Percentiles rank a stretch among this genome's conserved stretches.
phyloP scores from a whole-genome alignment of 2,888 invertebrate species.

The Athripsodes cinereus region DNA sequence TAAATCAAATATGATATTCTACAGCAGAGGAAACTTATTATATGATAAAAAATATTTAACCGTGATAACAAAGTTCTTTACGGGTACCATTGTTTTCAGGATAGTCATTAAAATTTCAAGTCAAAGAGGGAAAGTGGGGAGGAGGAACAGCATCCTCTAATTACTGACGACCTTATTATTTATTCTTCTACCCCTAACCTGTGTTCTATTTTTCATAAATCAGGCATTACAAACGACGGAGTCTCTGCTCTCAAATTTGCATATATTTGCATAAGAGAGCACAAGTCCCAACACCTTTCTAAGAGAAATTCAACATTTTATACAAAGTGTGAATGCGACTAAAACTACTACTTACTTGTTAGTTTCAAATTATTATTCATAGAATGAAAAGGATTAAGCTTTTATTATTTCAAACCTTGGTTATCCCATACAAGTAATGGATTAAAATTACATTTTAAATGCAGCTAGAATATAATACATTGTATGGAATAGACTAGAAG shows the following conservation, averaged over 20 bases:
- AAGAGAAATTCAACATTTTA: background rate
- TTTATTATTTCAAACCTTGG: too few relatives aligned
- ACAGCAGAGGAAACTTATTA: background rate
- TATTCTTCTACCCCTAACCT: conserved; percentile 8
- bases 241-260: conserved; percentile 14
- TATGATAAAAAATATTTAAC: background rate
- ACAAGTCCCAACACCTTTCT: background rate
- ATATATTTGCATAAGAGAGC: conserved; percentile 13
- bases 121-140: background rate
- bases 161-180: conserved; percentile 10
- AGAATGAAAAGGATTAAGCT: background rate
- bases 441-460: too few relatives aligned
- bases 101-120: conserved; percentile 9
- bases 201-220: conserved; percentile 18
- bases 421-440: too few relatives aligned
- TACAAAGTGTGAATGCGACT: background rate
- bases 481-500: too few relatives aligned
- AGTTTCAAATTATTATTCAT: background rate
- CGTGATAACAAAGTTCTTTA: background rate
- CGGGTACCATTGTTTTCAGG: conserved; percentile 7
- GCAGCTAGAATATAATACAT: too few relatives aligned
- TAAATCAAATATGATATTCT: background rate
- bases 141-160: conserved; percentile 4
- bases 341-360: background rate
- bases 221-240: conserved; percentile 12